phyloP scores from a whole-genome alignment of 2,113 vertebrate species.

The Pagrus major region DNA sequence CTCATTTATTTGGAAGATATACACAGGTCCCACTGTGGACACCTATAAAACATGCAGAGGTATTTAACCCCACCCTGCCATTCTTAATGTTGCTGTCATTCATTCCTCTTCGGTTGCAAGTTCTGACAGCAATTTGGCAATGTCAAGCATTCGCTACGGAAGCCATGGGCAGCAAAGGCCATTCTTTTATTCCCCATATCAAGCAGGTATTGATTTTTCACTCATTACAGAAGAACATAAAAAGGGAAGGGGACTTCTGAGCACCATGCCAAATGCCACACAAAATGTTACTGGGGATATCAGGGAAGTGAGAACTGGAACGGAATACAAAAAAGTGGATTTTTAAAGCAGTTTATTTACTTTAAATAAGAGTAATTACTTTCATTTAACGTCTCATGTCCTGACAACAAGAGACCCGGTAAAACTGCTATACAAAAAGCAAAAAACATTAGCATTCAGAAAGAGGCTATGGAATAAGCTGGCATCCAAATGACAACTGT shows the following conservation, averaged over 20 bases:
- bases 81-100: conserved; percentile 80
- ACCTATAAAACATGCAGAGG: conserved; percentile 78
- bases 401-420: neutral
- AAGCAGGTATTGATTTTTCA: conserved; percentile 72
- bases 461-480: conserved; percentile 41
- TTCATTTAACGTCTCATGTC: neutral
- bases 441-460: conserved; percentile 23
- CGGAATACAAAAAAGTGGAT: conserved; percentile 23
- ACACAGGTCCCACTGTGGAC: conserved; percentile 52
- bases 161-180: conserved; percentile 66
- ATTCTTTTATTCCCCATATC: conserved; percentile 71
- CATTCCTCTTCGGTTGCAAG: conserved; percentile 66
- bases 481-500: conserved; percentile 49
- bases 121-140: conserved; percentile 81
- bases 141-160: conserved; percentile 49
- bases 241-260: conserved; percentile 57
- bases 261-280: conserved; percentile 61
- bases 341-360: neutral
- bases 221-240: conserved; percentile 76
- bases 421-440: neutral
- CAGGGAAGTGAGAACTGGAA: neutral
- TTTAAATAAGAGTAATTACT: conserved; percentile 26
- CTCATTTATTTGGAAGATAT: conserved; percentile 79
- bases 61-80: conserved; percentile 67
- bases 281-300: conserved; percentile 34